Conservation (phyloP, 2,113 vertebrate genomes). For the Campylomormyrus tamandua region DNA sequence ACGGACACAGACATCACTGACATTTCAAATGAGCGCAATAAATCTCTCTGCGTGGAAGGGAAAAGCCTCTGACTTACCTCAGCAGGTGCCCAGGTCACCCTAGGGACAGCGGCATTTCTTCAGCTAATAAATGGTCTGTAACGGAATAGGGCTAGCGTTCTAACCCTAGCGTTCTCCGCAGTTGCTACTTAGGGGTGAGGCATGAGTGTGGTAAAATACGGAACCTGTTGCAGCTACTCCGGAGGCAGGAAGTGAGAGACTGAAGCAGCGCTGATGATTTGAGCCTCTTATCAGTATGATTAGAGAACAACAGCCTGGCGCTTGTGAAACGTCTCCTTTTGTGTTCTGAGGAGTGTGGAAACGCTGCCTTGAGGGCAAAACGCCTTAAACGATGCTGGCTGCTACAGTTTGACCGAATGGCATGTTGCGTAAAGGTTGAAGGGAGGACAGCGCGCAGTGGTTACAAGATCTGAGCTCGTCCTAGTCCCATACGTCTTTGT, state of each 20-base stretch:
- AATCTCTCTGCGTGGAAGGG: too few species aligned
- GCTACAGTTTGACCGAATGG: background rate
- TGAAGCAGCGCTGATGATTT: conserved; percentile 12
- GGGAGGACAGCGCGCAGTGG: background rate
- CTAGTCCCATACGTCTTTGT: background rate
- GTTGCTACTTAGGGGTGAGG: conserved; percentile 7
- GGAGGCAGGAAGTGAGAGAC: conserved; percentile 44
- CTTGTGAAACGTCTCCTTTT: background rate
- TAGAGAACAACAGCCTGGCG: background rate
- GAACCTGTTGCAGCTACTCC: conserved; percentile 26
- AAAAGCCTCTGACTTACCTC: background rate
- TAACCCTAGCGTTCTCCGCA: background rate
- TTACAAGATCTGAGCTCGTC: background rate
- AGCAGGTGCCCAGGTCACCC: background rate
- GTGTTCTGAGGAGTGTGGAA: background rate
- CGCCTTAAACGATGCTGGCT: background rate
- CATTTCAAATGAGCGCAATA: background rate
- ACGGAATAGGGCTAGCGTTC: background rate
- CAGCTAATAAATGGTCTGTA: background rate
- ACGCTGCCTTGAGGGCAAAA: background rate
- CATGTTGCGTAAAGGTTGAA: background rate
- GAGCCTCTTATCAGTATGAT: background rate
- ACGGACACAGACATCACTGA: background rate
- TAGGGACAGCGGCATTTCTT: background rate
- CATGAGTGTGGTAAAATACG: conserved; percentile 25